phyloP scores from a whole-genome alignment of 2,888 invertebrate species.

The Cantharis lateralis region DNA sequence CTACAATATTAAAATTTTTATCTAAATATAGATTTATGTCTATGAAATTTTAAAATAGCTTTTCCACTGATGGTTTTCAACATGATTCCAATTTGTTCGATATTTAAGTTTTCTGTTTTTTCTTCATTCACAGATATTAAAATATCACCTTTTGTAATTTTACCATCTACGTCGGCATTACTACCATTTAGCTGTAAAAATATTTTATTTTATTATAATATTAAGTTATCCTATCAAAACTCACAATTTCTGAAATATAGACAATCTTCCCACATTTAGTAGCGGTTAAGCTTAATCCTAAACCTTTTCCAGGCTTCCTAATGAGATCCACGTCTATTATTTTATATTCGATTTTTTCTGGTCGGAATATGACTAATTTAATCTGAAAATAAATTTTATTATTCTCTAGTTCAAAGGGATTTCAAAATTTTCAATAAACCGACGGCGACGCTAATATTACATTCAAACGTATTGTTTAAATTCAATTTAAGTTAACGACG shows the following conservation, averaged over 20 bases:
- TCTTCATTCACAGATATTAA: slow-evolving; percentile 88
- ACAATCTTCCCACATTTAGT: slow-evolving; percentile 79
- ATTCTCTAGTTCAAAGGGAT: not conserved
- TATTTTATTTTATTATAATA: not conserved
- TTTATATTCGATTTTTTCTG: slow-evolving; percentile 72
- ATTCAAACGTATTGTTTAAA: not conserved
- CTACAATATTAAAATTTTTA: slow-evolving; percentile 3
- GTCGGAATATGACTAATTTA: slow-evolving; percentile 80
- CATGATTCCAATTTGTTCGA: slow-evolving; percentile 86
- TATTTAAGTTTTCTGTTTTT: slow-evolving; percentile 74
- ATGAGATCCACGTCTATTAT: slow-evolving; percentile 80
- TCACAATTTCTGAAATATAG: slow-evolving; percentile 91
- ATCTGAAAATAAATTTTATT: slow-evolving; percentile 63
- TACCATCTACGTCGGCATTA: slow-evolving; percentile 83
- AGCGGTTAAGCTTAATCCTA: slow-evolving; percentile 86
- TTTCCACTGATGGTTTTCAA: slow-evolving; percentile 87
- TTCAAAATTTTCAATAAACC: not conserved
- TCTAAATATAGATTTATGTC: slow-evolving; percentile 71
- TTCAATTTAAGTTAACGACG: not conserved
- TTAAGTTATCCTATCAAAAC: slow-evolving; percentile 41
- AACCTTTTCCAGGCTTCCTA: slow-evolving; percentile 86
- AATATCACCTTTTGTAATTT: slow-evolving; percentile 90
- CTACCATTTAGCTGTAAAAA: slow-evolving; percentile 79
- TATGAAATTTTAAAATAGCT: slow-evolving; percentile 80
- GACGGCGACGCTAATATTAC: not conserved